Percentiles rank a stretch among this genome's conserved stretches.
phyloP scores from a whole-genome alignment of 2,113 vertebrate genomes.

The Aegotheles bennettii region DNA sequence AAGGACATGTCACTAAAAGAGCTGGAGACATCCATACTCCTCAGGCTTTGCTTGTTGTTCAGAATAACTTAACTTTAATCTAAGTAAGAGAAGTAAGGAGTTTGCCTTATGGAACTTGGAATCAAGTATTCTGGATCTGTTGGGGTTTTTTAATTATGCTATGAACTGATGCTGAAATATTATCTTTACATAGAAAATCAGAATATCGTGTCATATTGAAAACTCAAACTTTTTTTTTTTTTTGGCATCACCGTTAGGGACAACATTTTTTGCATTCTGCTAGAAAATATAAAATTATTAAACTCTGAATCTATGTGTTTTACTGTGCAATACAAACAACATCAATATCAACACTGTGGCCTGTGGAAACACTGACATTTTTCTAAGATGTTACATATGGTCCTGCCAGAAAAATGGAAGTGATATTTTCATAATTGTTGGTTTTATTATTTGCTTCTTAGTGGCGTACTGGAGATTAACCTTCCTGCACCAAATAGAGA shows the following conservation, averaged over 20 bases:
- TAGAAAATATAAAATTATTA: neutral
- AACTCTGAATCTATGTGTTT: neutral
- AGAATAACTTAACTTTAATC: neutral
- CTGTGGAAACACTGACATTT: neutral
- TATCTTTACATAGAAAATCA: neutral
- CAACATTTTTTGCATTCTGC: neutral
- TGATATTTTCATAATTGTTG: neutral
- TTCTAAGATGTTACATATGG: neutral
- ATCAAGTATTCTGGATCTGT: neutral
- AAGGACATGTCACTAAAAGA: neutral
- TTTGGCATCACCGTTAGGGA: rapidly evolving
- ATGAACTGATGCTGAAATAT: neutral
- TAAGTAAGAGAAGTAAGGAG: neutral
- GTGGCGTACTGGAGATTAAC: neutral
- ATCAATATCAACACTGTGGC: neutral
- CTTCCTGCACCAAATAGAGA: neutral
- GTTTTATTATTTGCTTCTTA: neutral
- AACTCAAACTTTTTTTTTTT: neutral
- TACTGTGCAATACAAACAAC: neutral
- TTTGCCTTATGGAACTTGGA: neutral
- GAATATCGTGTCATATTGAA: neutral
- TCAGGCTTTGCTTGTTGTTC: neutral
- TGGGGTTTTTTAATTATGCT: neutral
- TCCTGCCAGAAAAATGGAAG: neutral
- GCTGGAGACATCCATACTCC: neutral